Percentiles rank a stretch among this genome's conserved stretches.
These are phyloP conservation scores for Aleiodes testaceus DNA, from an alignment of 2,888 invertebrate genomes.

Conservation along the genomic window DNA sequence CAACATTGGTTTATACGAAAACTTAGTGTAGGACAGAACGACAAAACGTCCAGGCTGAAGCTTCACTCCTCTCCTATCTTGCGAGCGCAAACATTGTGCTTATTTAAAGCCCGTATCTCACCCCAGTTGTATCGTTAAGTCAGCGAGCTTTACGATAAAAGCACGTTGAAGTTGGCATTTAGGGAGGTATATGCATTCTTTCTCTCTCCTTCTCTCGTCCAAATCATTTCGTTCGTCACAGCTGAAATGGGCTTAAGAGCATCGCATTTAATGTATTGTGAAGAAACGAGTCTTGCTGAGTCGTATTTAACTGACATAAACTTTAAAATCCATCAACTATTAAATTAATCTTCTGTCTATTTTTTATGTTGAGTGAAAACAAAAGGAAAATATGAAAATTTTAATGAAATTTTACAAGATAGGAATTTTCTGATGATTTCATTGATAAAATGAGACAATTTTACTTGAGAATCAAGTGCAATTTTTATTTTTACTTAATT, in stretches of 20 bases:
- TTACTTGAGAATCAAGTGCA: no score
- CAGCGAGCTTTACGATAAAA: conserved; percentile 62
- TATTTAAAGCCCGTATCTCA: conserved; percentile 62
- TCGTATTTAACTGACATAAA: no score
- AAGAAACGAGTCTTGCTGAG: no score
- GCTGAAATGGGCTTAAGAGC: conserved; percentile 9
- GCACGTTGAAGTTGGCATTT: conserved; percentile 49
- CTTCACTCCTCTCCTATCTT: conserved; percentile 53
- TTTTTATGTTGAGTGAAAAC: no score
- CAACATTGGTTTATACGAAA: conserved; percentile 2
- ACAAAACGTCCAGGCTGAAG: conserved; percentile 34
- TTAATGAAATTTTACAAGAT: no score
- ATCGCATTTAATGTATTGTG: background rate
- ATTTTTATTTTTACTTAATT: no score
- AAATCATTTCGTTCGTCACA: conserved; percentile 12
- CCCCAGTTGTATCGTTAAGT: conserved; percentile 57
- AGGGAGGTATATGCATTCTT: conserved; percentile 18
- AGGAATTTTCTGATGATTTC: no score
- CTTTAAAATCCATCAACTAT: no score
- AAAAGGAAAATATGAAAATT: no score
- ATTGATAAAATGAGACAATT: no score
- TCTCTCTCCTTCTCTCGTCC: background rate
- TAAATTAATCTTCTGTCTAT: no score
- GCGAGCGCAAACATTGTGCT: conserved; percentile 63
- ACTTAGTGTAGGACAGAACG: conserved; percentile 10